Conservation (phyloP, 2,888 invertebrate genomes). For the Mystacides longicornis region DNA sequence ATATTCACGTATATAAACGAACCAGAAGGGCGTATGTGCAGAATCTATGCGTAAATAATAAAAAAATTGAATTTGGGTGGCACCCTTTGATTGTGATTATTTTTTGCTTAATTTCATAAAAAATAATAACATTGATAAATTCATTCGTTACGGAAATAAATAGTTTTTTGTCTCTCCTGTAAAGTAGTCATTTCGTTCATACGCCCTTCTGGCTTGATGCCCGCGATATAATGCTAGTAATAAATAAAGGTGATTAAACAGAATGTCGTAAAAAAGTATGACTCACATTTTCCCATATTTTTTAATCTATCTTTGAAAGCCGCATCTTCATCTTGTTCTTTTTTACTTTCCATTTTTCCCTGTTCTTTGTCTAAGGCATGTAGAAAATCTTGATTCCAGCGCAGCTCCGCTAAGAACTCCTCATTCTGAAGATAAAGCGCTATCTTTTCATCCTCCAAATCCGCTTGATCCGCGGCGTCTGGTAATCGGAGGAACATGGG, state of each 20-base stretch:
- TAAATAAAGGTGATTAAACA: background rate
- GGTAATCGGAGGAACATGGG: slow-evolving; percentile 68
- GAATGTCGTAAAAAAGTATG: background rate
- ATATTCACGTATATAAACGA: no score
- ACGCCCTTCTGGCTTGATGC: no score
- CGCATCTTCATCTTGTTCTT: slow-evolving; percentile 57
- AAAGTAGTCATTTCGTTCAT: no score
- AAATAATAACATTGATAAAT: no score
- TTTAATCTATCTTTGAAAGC: slow-evolving; percentile 70
- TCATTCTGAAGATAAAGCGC: slow-evolving; percentile 84
- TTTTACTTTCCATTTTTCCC: slow-evolving; percentile 38
- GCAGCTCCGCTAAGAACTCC: slow-evolving; percentile 80
- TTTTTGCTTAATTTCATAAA: no score
- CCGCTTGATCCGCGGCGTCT: slow-evolving; percentile 32
- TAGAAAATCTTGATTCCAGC: slow-evolving; percentile 83
- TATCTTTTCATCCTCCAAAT: slow-evolving; percentile 79
- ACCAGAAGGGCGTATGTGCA: no score
- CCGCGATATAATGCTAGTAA: no score
- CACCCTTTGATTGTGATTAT: no score
- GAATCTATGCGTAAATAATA: no score
- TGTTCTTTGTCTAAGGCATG: slow-evolving; percentile 73
- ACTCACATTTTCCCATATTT: slow-evolving; percentile 73
- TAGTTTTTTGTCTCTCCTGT: no score
- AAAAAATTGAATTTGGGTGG: no score
- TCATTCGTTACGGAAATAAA: no score